Percentiles rank a stretch among this genome's conserved stretches.
Evolutionary conservation across 2,888 invertebrate genomes (phyloP).

Genomic region (Ormyrus labotus): DNA sequence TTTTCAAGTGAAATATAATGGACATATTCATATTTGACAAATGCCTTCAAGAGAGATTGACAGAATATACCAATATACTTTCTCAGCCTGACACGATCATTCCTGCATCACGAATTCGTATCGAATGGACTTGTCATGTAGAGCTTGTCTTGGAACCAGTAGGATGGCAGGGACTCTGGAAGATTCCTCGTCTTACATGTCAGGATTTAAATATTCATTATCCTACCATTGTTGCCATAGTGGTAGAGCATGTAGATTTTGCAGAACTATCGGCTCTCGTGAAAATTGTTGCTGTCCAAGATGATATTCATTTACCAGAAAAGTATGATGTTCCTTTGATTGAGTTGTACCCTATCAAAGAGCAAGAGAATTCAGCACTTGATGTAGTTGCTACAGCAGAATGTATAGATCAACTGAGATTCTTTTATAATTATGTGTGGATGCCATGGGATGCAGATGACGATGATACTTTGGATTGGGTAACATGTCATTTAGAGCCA

Average conservation of each 20-base stretch:
- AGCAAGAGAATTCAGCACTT: slow-evolving; percentile 79
- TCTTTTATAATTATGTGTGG: slow-evolving; percentile 82
- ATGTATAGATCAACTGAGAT: slow-evolving; percentile 81
- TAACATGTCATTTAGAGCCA: slow-evolving; percentile 77
- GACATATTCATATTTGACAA: slow-evolving; percentile 80
- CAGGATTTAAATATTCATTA: slow-evolving; percentile 81
- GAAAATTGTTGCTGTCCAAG: slow-evolving; percentile 81
- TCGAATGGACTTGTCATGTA: slow-evolving; percentile 79
- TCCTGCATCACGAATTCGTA: slow-evolving; percentile 77
- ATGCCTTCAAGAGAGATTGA: slow-evolving; percentile 77
- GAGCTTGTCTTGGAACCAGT: slow-evolving; percentile 81
- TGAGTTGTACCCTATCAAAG: slow-evolving; percentile 81
- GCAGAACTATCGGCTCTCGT: slow-evolving; percentile 78
- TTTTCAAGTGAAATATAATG: slow-evolving; percentile 71
- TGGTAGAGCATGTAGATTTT: slow-evolving; percentile 79
- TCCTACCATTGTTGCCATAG: slow-evolving; percentile 81
- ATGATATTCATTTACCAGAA: slow-evolving; percentile 80
- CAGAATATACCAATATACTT: slow-evolving; percentile 78
- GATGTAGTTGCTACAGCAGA: slow-evolving; percentile 81
- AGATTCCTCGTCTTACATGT: slow-evolving; percentile 81
- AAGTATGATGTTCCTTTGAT: slow-evolving; percentile 79
- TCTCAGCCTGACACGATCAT: slow-evolving; percentile 73
- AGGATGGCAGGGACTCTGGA: slow-evolving; percentile 85
- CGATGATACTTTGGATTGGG: slow-evolving; percentile 80
- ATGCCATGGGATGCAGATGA: slow-evolving; percentile 85